Conservation (phyloP, 2,113 vertebrate species). For the Stegastes partitus region DNA sequence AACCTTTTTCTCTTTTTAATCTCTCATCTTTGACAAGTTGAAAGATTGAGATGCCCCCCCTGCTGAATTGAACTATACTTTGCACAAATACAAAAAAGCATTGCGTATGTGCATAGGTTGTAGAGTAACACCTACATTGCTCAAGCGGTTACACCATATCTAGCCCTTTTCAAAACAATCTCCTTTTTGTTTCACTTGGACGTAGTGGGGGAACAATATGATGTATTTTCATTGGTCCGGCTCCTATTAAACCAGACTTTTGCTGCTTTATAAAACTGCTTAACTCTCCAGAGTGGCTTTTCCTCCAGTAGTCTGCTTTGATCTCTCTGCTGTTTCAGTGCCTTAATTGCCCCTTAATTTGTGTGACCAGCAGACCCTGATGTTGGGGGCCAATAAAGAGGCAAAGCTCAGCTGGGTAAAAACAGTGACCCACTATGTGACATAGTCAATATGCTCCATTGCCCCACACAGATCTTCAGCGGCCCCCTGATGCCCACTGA, state of each 20-base stretch:
- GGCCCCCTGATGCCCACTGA: slow-evolving; percentile 50
- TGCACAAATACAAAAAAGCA: slow-evolving; percentile 10
- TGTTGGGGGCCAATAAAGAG: slow-evolving; percentile 70
- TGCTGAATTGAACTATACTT: not conserved
- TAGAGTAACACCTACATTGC: slow-evolving; percentile 15
- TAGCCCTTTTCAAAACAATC: slow-evolving; percentile 31
- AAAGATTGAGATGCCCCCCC: slow-evolving; percentile 29
- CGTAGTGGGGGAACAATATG: slow-evolving; percentile 35
- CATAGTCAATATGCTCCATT: slow-evolving; percentile 59
- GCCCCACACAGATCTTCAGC: slow-evolving; percentile 49
- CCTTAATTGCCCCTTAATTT: slow-evolving; percentile 84
- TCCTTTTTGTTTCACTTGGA: slow-evolving; percentile 46
- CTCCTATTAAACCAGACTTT: slow-evolving; percentile 57
- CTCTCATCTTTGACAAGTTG: slow-evolving; percentile 47
- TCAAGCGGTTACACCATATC: not conserved
- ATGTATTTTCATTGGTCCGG: slow-evolving; percentile 55
- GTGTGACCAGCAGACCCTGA: slow-evolving; percentile 81
- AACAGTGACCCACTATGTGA: slow-evolving; percentile 76
- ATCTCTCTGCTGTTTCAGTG: slow-evolving; percentile 70
- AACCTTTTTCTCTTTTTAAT: slow-evolving; percentile 39
- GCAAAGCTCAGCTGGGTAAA: slow-evolving; percentile 70
- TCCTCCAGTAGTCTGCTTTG: slow-evolving; percentile 66
- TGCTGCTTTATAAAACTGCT: slow-evolving; percentile 59
- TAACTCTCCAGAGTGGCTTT: slow-evolving; percentile 58
- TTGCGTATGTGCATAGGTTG: not conserved